These are phyloP conservation scores for Autographa pulchrina DNA, from an alignment of 2,888 invertebrate species.

Conservation along the genomic window DNA sequence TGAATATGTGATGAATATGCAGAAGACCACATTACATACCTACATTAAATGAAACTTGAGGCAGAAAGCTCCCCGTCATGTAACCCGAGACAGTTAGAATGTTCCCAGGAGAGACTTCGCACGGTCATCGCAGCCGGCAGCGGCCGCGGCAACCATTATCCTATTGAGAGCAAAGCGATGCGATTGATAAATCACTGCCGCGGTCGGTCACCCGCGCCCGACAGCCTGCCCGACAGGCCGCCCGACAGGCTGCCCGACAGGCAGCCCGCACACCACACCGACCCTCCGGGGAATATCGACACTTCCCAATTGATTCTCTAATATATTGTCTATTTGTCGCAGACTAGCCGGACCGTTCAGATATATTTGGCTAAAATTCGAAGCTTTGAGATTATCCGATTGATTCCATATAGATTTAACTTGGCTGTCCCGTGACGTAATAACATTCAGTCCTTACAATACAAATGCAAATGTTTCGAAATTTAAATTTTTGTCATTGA, in stretches of 20 bases:
- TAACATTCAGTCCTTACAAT: constrained; percentile 1
- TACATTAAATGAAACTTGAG: not conserved
- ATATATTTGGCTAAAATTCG: no score
- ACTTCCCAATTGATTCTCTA: constrained; percentile 1
- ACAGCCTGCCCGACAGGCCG: constrained; percentile 23
- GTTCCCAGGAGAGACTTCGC: constrained; percentile 51
- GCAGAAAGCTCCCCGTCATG: constrained; percentile 17
- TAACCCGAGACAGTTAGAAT: constrained; percentile 12
- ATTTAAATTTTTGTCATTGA: not conserved
- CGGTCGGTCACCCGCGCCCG: constrained; percentile 57
- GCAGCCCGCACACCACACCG: constrained; percentile 23
- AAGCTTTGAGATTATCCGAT: not conserved
- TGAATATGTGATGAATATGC: not conserved
- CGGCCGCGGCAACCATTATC: constrained; percentile 48
- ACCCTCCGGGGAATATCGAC: not conserved
- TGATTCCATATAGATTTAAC: not conserved
- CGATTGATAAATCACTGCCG: constrained; percentile 55
- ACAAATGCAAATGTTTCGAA: not conserved
- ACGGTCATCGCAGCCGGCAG: constrained; percentile 40
- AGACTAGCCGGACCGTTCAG: not conserved
- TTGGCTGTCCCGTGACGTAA: not conserved
- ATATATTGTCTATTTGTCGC: not conserved
- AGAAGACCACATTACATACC: not conserved
- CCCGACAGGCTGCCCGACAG: constrained; percentile 9
- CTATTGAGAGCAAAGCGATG: constrained; percentile 50